These are phyloP conservation scores for Spilogale gracilis DNA, from an alignment of 2,113 vertebrate genomes.

Conservation along the genomic window DNA sequence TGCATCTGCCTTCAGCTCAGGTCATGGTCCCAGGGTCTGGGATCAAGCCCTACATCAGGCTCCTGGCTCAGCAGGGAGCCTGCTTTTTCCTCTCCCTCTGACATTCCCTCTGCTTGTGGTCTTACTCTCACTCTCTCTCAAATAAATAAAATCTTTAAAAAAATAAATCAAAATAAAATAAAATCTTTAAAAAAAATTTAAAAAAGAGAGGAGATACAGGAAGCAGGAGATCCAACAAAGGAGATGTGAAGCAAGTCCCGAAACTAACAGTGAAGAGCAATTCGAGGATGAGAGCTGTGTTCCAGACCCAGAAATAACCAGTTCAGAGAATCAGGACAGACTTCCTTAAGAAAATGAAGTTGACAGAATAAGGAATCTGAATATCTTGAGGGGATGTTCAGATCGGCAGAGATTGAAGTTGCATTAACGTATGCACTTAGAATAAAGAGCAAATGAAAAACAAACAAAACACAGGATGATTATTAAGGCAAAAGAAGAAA, in stretches of 20 bases:
- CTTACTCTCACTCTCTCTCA: no score
- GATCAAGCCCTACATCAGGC: no score
- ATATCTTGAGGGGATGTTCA: neutral
- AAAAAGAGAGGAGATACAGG: neutral
- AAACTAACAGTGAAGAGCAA: neutral
- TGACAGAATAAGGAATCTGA: neutral
- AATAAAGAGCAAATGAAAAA: conserved; percentile 8
- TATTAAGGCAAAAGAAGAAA: neutral
- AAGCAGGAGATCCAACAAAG: neutral
- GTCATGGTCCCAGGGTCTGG: no score
- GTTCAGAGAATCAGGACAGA: neutral
- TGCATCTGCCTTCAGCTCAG: no score
- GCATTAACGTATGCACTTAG: neutral
- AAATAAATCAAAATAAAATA: no score
- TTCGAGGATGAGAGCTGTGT: neutral
- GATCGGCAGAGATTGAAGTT: neutral
- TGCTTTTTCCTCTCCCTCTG: no score
- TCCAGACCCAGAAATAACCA: neutral
- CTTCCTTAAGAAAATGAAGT: neutral
- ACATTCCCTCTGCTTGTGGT: no score
- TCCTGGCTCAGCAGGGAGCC: no score
- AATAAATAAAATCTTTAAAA: neutral
- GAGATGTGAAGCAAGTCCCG: neutral
- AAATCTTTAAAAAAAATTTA: no score
- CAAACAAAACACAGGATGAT: neutral